phyloP scores from a whole-genome alignment of 23 tunicate genomes.

The Trididemnum clinides region DNA sequence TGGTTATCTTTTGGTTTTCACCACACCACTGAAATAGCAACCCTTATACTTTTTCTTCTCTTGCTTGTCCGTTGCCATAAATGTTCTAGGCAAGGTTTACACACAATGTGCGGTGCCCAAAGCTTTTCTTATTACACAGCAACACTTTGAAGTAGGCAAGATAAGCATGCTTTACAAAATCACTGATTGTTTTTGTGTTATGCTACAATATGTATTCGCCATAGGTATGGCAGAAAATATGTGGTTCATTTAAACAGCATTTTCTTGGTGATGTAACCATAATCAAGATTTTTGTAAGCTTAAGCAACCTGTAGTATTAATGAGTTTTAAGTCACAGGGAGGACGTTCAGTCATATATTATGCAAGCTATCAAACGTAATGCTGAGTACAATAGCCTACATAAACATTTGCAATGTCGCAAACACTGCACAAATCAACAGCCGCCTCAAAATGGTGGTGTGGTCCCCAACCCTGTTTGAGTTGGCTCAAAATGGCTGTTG shows the following conservation, averaged over 20 bases:
- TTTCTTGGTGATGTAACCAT: no score
- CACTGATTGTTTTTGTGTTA: conserved; percentile 1
- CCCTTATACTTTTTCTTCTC: background rate
- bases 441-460: no score
- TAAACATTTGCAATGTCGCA: background rate
- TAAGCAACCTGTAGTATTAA: background rate
- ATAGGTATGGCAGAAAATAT: conserved; percentile 20
- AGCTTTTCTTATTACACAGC: background rate
- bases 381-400: background rate
- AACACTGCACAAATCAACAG: no score
- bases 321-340: background rate
- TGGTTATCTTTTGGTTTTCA: conserved; percentile 1
- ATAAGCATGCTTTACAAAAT: no score
- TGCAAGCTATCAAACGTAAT: background rate
- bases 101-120: conserved; percentile 5
- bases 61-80: no score
- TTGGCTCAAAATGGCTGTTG: no score
- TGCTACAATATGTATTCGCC: conserved; percentile 14
- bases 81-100: conserved; percentile 8
- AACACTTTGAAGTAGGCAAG: no score
- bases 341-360: background rate
- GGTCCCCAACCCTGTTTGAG: no score
- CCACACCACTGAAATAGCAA: conserved; percentile 12
- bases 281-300: no score
- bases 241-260: no score